These are phyloP conservation scores for Campylorhamphus procurvoides DNA, from an alignment of 2,113 vertebrate genomes.

Conservation along the genomic window DNA sequence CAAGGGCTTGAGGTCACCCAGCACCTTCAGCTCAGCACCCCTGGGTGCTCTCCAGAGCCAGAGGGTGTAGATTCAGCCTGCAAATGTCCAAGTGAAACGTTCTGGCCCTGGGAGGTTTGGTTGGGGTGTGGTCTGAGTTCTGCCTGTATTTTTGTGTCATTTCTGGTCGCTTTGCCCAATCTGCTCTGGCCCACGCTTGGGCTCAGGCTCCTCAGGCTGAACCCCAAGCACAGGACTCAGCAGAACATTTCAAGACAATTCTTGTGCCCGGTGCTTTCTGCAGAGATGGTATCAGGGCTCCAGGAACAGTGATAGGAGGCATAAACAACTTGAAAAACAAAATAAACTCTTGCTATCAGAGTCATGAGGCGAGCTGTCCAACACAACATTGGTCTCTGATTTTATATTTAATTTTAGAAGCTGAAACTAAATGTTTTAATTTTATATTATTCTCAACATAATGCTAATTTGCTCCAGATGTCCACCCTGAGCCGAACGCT, in stretches of 20 bases:
- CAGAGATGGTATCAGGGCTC: neutral
- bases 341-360: constrained; percentile 48
- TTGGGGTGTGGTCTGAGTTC: neutral
- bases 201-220: neutral
- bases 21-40: neutral
- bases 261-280: neutral
- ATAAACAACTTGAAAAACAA: constrained; percentile 11
- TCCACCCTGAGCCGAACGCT: neutral
- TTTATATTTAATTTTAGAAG: constrained; percentile 75
- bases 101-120: neutral
- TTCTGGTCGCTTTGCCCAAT: neutral
- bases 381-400: constrained; percentile 53
- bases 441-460: constrained; percentile 79
- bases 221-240: neutral
- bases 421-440: constrained; percentile 78
- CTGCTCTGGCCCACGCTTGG: neutral
- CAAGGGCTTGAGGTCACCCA: neutral
- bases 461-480: constrained; percentile 76
- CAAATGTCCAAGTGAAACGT: neutral
- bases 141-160: neutral
- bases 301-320: neutral
- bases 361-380: constrained; percentile 50
- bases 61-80: neutral
- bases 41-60: neutral
- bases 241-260: neutral